Percentiles rank a stretch among this genome's conserved stretches.
These are phyloP conservation scores for Aphidoletes aphidimyza DNA, from an alignment of 2,888 invertebrate species.

Conservation along the genomic window DNA sequence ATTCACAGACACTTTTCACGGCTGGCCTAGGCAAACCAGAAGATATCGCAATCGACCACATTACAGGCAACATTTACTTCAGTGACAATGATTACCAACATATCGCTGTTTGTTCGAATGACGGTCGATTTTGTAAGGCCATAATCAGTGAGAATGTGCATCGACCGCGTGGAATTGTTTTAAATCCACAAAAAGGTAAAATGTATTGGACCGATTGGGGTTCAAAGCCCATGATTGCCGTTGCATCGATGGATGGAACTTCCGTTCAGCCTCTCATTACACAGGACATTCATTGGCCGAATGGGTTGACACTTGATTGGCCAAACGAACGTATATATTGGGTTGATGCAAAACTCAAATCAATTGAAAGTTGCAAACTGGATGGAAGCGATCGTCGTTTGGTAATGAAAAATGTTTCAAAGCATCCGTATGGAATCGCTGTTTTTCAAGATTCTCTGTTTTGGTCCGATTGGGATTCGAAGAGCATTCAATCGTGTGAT, in stretches of 20 bases:
- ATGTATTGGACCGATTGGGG: slow-evolving; percentile 97
- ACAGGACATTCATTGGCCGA: slow-evolving; percentile 79
- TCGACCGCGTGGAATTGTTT: slow-evolving; percentile 76
- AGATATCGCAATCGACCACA: slow-evolving; percentile 80
- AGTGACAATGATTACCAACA: slow-evolving; percentile 77
- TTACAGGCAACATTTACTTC: slow-evolving; percentile 84
- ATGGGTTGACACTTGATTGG: slow-evolving; percentile 85
- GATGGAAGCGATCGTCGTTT: slow-evolving; percentile 75
- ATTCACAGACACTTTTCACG: slow-evolving; percentile 69
- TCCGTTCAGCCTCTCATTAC: slow-evolving; percentile 72
- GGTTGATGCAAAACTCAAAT: slow-evolving; percentile 81
- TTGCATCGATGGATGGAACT: slow-evolving; percentile 87
- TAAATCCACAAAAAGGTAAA: slow-evolving; percentile 77
- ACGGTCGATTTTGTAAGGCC: slow-evolving; percentile 75
- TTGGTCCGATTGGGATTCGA: slow-evolving; percentile 89
- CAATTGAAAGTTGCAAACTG: slow-evolving; percentile 73
- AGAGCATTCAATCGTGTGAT: slow-evolving; percentile 78
- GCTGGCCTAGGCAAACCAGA: slow-evolving; percentile 79
- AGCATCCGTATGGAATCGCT: slow-evolving; percentile 84
- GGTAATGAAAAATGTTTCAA: slow-evolving; percentile 71
- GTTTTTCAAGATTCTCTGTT: slow-evolving; percentile 89
- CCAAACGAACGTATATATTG: slow-evolving; percentile 85
- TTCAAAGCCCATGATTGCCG: slow-evolving; percentile 76
- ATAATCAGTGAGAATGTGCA: slow-evolving; percentile 72
- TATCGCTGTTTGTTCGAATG: slow-evolving; percentile 79